Percentiles rank a stretch among this genome's conserved stretches.
Conservation (phyloP, 2,113 vertebrate species). For the Stictonetta naevosa region DNA sequence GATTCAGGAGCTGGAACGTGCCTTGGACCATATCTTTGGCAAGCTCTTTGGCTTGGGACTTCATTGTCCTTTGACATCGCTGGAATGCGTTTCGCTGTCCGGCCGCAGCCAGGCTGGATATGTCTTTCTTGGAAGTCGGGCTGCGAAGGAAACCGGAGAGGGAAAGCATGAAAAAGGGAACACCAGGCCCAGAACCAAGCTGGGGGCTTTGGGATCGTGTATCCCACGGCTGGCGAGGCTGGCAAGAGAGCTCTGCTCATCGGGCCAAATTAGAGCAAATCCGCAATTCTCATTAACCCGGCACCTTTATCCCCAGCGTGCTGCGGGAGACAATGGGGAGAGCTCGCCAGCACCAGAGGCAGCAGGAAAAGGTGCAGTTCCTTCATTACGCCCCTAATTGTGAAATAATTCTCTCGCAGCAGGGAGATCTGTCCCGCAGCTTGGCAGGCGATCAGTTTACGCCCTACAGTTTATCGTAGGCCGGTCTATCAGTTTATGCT, state of each 20-base stretch:
- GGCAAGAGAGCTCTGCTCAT: not conserved
- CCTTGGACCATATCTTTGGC: not conserved
- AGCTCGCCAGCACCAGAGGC: not conserved
- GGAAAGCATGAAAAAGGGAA: not conserved
- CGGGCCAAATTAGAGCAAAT: not conserved
- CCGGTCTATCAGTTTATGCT: not conserved
- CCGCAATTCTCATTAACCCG: accelerated
- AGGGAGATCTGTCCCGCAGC: not conserved
- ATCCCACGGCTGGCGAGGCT: not conserved
- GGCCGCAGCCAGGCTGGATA: not conserved
- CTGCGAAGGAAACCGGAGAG: not conserved
- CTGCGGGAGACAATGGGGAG: accelerated
- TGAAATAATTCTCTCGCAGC: not conserved
- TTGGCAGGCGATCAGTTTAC: not conserved
- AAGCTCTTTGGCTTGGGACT: not conserved
- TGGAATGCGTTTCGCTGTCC: not conserved
- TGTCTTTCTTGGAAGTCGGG: accelerated
- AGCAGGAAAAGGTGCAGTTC: not conserved
- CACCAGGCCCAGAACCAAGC: accelerated
- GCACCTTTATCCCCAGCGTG: not conserved
- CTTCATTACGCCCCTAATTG: not conserved
- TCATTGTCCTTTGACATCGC: not conserved
- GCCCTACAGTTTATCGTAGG: not conserved
- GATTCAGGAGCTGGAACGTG: not conserved
- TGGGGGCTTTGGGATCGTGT: not conserved